A percentile compares a stretch with the other conserved stretches of the same genome.
These are phyloP conservation scores for Tamandua tetradactyla DNA, from an alignment of 2,797 vertebrate species.

Conservation along the genomic window DNA sequence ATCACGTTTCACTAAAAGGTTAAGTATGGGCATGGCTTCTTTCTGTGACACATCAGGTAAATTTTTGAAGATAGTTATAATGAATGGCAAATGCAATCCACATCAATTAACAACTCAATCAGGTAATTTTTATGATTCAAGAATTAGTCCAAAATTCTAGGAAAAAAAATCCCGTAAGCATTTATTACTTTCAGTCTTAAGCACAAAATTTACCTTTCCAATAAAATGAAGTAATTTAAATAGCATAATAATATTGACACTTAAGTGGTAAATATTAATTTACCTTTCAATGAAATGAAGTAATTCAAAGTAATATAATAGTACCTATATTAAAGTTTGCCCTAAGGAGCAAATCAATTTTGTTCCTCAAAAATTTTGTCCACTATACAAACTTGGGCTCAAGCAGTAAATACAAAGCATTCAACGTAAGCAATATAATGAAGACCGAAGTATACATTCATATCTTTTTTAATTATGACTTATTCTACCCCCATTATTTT, in stretches of 20 bases:
- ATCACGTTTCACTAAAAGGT: background rate
- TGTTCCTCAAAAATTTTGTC: background rate
- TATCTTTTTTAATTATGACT: background rate
- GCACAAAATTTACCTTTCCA: conserved; percentile 3
- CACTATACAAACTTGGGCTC: background rate
- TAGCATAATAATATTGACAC: too few relatives aligned
- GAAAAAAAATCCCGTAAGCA: background rate
- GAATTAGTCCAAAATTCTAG: conserved; percentile 22
- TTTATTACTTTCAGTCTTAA: background rate
- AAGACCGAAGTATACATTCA: background rate
- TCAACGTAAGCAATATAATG: background rate
- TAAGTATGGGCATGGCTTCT: background rate
- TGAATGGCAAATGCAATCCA: conserved; percentile 20
- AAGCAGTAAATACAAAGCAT: background rate
- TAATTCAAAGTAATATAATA: too few relatives aligned
- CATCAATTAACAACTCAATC: background rate
- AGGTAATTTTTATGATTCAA: conserved; percentile 20
- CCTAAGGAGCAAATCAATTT: background rate
- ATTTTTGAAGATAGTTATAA: conserved; percentile 25
- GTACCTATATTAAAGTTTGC: background rate
- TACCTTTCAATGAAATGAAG: background rate
- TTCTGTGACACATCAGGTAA: background rate
- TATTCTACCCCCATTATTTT: background rate
- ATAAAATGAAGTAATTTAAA: background rate
- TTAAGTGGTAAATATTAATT: too few relatives aligned